Evolutionary conservation across 1,140 invertebrate genomes (phyloP).

Genomic region (Drosophila parvula): DNA sequence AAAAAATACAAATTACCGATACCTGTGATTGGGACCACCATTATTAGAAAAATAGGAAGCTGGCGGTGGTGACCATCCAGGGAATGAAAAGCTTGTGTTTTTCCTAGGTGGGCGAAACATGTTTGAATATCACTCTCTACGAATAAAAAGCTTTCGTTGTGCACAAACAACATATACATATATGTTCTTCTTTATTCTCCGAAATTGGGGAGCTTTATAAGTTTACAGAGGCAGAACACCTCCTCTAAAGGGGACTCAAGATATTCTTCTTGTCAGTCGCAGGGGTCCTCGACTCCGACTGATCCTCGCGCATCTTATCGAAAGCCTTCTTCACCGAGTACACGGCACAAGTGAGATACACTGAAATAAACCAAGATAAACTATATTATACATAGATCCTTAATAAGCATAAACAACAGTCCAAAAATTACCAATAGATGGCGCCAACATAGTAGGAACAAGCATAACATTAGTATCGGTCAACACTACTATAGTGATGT

Average conservation of each 20-base stretch:
- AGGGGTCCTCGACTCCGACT: not conserved
- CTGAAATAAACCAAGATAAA: not conserved
- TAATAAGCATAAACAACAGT: too few relatives aligned
- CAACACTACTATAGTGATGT: not conserved
- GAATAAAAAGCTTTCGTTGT: slow-evolving; percentile 1
- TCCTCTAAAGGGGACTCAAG: not conserved
- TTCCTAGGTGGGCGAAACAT: not conserved
- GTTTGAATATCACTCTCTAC: not conserved
- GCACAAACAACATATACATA: not conserved
- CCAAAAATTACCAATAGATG: not conserved
- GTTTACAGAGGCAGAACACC: not conserved
- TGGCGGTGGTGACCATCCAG: slow-evolving; percentile 20
- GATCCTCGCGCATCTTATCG: not conserved
- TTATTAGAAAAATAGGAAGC: not conserved
- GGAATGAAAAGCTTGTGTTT: slow-evolving; percentile 15
- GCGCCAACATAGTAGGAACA: not conserved
- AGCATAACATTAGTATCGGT: not conserved
- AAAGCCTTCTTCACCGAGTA: not conserved
- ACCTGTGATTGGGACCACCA: not conserved
- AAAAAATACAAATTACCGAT: not conserved
- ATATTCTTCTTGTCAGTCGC: not conserved
- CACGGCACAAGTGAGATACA: not conserved
- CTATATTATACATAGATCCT: too few relatives aligned
- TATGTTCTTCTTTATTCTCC: not conserved
- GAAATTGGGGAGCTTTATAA: not conserved